Conservation (phyloP, 2,888 invertebrate species). For the Pristionchus japonicus region DNA sequence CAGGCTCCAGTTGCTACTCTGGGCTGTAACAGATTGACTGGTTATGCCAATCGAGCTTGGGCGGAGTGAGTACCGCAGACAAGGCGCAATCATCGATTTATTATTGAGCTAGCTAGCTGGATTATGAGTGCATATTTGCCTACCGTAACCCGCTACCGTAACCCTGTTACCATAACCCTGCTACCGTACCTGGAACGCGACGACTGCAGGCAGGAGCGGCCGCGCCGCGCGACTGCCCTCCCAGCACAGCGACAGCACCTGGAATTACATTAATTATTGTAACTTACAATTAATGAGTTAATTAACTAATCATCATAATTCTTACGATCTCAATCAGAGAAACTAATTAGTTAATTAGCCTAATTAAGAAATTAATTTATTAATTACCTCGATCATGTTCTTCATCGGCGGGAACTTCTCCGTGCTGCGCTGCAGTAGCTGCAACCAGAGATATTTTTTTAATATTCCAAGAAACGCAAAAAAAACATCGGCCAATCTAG, state of each 20-base stretch:
- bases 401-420: conserved; percentile 34
- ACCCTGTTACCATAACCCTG: neutral
- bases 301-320: neutral
- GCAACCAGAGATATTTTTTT: neutral
- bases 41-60: too few relatives aligned
- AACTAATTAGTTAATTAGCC: neutral
- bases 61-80: too few relatives aligned
- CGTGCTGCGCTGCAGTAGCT: conserved; percentile 29
- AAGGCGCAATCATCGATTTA: too few relatives aligned
- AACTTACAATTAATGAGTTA: neutral
- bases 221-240: conserved; percentile 56
- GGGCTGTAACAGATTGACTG: too few relatives aligned
- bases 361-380: neutral
- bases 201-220: conserved; percentile 49
- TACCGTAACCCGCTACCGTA: too few relatives aligned
- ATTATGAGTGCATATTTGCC: too few relatives aligned
- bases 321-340: neutral
- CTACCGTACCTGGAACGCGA: conserved; percentile 55
- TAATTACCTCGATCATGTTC: conserved; percentile 25
- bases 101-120: too few relatives aligned
- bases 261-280: neutral
- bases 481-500: neutral
- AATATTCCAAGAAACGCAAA: neutral
- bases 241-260: conserved; percentile 39
- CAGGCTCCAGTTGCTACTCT: too few relatives aligned